These are phyloP conservation scores for Drosophila mayaguana DNA, from an alignment of 2,888 invertebrate genomes.

Conservation along the genomic window DNA sequence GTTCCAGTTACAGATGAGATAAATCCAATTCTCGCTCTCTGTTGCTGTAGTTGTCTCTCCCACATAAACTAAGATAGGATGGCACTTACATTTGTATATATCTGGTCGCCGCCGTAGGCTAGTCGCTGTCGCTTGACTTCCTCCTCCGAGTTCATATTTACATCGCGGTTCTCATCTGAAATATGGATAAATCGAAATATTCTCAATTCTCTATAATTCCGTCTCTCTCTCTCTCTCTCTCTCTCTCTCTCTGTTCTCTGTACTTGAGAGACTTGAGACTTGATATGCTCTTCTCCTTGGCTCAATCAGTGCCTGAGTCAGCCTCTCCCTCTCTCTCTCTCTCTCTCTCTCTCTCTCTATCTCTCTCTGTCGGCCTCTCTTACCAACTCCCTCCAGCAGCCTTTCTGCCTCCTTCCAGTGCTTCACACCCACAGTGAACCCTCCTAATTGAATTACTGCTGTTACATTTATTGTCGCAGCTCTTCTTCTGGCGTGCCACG, in stretches of 20 bases:
- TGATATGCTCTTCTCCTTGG: too few relatives aligned
- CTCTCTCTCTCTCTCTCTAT: not conserved
- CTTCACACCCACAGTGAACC: not conserved
- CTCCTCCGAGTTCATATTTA: slow-evolving; percentile 94
- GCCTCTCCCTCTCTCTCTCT: not conserved
- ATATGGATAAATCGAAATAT: slow-evolving; percentile 52
- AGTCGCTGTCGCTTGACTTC: slow-evolving; percentile 94
- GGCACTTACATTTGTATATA: slow-evolving; percentile 93
- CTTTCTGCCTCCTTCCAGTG: not conserved
- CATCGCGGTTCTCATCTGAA: slow-evolving; percentile 94
- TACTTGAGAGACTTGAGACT: too few relatives aligned
- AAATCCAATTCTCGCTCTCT: too few relatives aligned
- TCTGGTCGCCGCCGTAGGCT: slow-evolving; percentile 95
- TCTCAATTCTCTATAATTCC: too few relatives aligned
- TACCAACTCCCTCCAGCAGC: not conserved
- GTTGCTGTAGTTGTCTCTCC: not conserved
- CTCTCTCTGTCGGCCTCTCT: not conserved
- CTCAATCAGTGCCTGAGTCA: too few relatives aligned
- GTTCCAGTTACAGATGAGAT: too few relatives aligned
- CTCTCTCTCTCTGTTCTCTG: not conserved
- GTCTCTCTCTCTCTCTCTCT: not conserved
- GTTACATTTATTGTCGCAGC: slow-evolving; percentile 13
- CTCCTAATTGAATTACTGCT: slow-evolving; percentile 49
- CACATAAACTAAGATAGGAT: not conserved
- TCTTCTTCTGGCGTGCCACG: slow-evolving; percentile 50